Conservation (phyloP, 1,140 invertebrate species). For the Ips nitidus region DNA sequence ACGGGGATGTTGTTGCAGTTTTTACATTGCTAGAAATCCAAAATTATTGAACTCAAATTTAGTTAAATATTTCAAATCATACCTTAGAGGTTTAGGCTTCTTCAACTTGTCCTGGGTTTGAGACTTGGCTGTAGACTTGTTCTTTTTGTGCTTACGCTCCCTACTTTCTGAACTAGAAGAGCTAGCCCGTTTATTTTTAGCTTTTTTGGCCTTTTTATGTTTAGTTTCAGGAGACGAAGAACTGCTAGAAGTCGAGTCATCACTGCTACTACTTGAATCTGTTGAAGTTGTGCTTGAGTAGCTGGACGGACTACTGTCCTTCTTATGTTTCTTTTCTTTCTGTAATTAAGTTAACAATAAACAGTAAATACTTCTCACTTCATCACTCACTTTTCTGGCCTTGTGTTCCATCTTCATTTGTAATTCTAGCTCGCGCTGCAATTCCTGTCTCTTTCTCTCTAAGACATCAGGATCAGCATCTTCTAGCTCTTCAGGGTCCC, state of each 20-base stretch:
- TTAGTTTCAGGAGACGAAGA: constrained; percentile 55
- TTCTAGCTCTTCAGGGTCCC: constrained; percentile 77
- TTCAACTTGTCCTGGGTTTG: constrained; percentile 44
- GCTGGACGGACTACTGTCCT: constrained; percentile 68
- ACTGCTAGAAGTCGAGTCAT: constrained; percentile 59
- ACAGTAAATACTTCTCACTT: background rate
- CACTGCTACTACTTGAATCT: constrained; percentile 62
- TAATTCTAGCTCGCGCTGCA: constrained; percentile 76
- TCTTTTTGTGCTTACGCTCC: constrained; percentile 52
- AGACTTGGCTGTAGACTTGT: constrained; percentile 51
- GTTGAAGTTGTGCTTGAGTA: constrained; percentile 64
- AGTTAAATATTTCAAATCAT: constrained; percentile 5
- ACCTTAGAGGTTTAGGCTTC: constrained; percentile 47
- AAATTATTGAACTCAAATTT: constrained; percentile 23
- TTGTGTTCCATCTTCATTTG: constrained; percentile 68
- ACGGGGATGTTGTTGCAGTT: constrained; percentile 41
- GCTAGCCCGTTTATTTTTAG: constrained; percentile 61
- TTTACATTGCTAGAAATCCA: constrained; percentile 42
- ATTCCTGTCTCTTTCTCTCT: constrained; percentile 71
- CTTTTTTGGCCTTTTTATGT: constrained; percentile 57
- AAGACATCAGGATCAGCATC: constrained; percentile 81
- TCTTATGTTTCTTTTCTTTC: constrained; percentile 54
- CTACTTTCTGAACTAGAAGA: constrained; percentile 62
- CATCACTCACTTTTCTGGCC: constrained; percentile 46
- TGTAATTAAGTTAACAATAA: constrained; percentile 12